Conservation (phyloP, 92 coral and sea anemone genomes). For the Pocillopora meandrina region DNA sequence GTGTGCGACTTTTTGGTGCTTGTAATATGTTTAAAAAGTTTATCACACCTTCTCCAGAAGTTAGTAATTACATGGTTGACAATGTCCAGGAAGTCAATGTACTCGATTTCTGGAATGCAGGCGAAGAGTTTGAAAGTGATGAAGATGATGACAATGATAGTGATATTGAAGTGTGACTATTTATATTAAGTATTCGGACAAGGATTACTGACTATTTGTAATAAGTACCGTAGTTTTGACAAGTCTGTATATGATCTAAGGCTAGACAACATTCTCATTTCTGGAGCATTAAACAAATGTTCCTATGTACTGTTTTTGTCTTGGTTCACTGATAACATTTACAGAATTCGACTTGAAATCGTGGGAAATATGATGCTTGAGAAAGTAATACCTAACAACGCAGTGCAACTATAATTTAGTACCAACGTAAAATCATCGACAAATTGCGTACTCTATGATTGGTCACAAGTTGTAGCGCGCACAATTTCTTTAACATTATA, state of each 20-base stretch:
- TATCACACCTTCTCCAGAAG: not conserved
- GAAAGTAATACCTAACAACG: not conserved
- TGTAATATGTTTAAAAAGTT: slow-evolving; percentile 13
- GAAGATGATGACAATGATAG: slow-evolving; percentile 21
- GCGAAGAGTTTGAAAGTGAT: slow-evolving; percentile 10
- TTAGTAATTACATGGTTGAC: not conserved
- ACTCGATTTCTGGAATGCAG: not conserved
- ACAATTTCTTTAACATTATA: not conserved
- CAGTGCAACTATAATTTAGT: not conserved
- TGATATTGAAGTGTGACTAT: not conserved
- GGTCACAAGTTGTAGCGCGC: not conserved
- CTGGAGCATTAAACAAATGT: not conserved
- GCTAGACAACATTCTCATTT: not conserved
- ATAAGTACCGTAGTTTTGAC: not conserved
- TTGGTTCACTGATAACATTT: not conserved
- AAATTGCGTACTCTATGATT: not conserved
- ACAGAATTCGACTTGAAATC: not conserved
- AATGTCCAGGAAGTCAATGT: not conserved
- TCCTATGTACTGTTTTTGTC: not conserved
- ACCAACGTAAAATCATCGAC: not conserved
- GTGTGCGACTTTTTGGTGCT: slow-evolving; percentile 15
- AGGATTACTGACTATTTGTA: not conserved
- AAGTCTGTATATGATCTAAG: not conserved
- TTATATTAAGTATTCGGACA: not conserved
- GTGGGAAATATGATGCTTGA: not conserved